Conservation (phyloP, 2,888 invertebrate species). For the Metallyticus violacea region DNA sequence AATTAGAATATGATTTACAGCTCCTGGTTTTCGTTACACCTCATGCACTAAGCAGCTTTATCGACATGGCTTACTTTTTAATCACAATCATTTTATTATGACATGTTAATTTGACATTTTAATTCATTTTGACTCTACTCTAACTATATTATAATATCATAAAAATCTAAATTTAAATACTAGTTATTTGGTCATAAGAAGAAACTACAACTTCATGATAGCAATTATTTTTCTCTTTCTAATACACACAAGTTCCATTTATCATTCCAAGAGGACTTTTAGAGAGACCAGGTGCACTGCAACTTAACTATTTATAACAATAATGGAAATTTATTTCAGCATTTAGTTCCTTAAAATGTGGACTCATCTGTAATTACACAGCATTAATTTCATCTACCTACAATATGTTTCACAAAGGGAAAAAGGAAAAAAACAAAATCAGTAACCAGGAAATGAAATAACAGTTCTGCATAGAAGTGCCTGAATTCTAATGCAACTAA, state of each 20-base stretch:
- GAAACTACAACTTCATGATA: too few relatives aligned
- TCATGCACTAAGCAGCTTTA: too few relatives aligned
- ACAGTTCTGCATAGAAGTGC: background rate
- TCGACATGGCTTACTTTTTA: too few relatives aligned
- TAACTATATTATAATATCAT: too few relatives aligned
- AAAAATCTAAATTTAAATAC: too few relatives aligned
- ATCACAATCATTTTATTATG: too few relatives aligned
- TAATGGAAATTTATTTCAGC: background rate
- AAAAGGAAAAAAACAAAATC: background rate
- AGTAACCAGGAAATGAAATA: background rate
- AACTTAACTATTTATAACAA: background rate
- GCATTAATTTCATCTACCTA: background rate
- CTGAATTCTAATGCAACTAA: background rate
- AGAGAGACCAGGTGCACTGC: background rate
- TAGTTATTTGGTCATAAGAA: too few relatives aligned
- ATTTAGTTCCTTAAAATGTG: background rate
- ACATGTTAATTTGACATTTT: too few relatives aligned
- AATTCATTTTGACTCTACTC: too few relatives aligned
- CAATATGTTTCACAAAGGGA: background rate
- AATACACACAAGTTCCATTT: background rate
- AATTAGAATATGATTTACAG: too few relatives aligned
- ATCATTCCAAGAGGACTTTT: background rate
- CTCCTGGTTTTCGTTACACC: too few relatives aligned
- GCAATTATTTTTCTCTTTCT: too few relatives aligned
- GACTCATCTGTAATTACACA: background rate